phyloP scores from a whole-genome alignment of 2,888 invertebrate species.

The Linyphia triangularis region DNA sequence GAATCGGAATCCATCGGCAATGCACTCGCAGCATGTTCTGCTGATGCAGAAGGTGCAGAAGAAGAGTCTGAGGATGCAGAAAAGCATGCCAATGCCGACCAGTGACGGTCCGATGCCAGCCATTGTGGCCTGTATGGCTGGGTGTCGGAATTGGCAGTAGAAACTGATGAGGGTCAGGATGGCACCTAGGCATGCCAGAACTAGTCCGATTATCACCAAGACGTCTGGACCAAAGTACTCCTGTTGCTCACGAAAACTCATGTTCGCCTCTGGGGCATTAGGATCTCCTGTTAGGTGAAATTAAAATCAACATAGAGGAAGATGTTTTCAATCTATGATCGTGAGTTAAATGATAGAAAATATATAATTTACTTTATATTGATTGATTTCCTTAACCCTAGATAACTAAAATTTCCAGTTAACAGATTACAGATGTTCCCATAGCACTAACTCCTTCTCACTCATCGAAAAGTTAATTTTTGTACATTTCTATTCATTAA shows the following conservation, averaged over 20 bases:
- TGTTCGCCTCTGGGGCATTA: constrained; percentile 69
- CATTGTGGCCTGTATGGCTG: constrained; percentile 68
- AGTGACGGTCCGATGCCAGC: constrained; percentile 73
- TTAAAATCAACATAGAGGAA: too few relatives aligned
- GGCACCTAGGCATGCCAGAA: constrained; percentile 59
- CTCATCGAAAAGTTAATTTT: too few relatives aligned
- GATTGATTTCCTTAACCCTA: too few relatives aligned
- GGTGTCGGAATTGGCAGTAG: constrained; percentile 69
- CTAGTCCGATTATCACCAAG: constrained; percentile 68
- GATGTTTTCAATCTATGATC: too few relatives aligned
- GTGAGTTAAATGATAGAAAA: too few relatives aligned
- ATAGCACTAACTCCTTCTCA: too few relatives aligned
- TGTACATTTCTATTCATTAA: too few relatives aligned
- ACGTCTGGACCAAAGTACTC: constrained; percentile 74
- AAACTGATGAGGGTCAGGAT: constrained; percentile 68
- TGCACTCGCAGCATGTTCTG: constrained; percentile 65
- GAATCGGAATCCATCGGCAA: constrained; percentile 49
- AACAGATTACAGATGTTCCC: too few relatives aligned
- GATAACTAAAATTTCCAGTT: too few relatives aligned
- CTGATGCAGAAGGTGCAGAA: constrained; percentile 72
- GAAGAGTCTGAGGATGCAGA: constrained; percentile 70
- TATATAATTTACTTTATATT: too few relatives aligned
- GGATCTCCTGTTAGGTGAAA: constrained; percentile 58
- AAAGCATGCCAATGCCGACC: constrained; percentile 73
- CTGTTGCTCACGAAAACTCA: constrained; percentile 69